A percentile compares a stretch with the other conserved stretches of the same genome.
Evolutionary conservation across 2,113 vertebrate species (phyloP).

Genomic region (Gallinago media): DNA sequence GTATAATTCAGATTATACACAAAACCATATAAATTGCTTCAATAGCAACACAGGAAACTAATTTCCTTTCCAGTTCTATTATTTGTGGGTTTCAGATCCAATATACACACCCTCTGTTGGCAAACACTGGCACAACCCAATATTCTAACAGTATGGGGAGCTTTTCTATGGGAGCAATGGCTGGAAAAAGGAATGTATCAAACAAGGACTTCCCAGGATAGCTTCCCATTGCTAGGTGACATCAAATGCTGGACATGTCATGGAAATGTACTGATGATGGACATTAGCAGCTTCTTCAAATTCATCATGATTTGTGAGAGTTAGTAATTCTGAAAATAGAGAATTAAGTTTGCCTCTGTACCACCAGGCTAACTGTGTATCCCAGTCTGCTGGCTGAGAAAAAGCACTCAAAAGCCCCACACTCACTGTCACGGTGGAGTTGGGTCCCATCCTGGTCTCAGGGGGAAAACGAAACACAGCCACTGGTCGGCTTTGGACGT

Average conservation of each 20-base stretch:
- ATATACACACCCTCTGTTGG: background rate
- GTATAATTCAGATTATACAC: background rate
- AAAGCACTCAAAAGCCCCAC: background rate
- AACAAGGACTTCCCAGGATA: background rate
- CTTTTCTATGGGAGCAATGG: background rate
- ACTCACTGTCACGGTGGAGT: constrained; percentile 55
- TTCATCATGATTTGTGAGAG: background rate
- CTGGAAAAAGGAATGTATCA: background rate
- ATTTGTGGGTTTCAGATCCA: background rate
- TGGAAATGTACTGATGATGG: background rate
- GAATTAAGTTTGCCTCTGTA: background rate
- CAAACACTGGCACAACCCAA: background rate
- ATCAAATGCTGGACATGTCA: background rate
- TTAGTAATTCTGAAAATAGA: background rate
- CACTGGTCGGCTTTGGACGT: constrained; percentile 24
- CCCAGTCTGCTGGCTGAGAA: background rate
- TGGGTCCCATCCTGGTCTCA: constrained; percentile 19
- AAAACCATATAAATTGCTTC: background rate
- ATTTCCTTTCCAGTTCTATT: background rate
- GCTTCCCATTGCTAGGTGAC: background rate
- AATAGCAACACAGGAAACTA: background rate
- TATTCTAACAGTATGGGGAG: background rate
- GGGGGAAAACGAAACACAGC: constrained; percentile 51
- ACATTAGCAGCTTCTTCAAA: background rate
- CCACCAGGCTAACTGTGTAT: background rate